Base-by-base conservation (phyloP, 2,113 vertebrate species). In the Micronycteris hirsuta region DNA sequence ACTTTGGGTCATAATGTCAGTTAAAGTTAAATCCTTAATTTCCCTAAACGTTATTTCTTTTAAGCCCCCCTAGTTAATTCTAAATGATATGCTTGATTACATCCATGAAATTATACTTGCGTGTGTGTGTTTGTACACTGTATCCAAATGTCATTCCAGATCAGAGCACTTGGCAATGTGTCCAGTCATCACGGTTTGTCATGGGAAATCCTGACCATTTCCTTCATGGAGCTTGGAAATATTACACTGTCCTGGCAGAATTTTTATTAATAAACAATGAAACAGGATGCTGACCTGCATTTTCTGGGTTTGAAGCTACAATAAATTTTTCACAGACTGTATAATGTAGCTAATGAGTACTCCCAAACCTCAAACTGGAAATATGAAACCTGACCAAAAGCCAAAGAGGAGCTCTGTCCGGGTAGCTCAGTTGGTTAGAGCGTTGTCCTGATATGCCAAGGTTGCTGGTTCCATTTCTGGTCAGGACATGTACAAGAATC, bases 291-390 rank as follows among this genome's bases (percentile, higher is more conserved):
- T 81, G 67, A 63, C 24, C 10, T 88, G 31, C 19, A 49, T 76
- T 89, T 97, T 93, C 52, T 84, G 73, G 31, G 22, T 93, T 88
- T 80, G 56, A 85, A 91, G 78, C 41, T 70, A 96, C 85, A 93
- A 36, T 54, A 80, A 49, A 4, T 87, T 96, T 95, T 92, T 7
- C 17, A 58, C 17, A 76, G 43, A 19, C 5, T 89, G 49, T 86
- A 36, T 82, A 92, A 77, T 94, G 4, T 56, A 58, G 74, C 70
- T 71, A 76, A 20, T 28, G 17, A 65, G 22, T 52, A 73, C 13
- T 52, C 22, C 38, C 84, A 77, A 56, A 92, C 43, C 47, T 89
- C 87, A 71, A 38, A 56, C 15, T 73, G 61, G 73, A 95, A 92
- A 67, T 86, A 52, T 33, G 65, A 95, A 93, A 89, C 58, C n/a